Base-by-base conservation (phyloP, 2,797 vertebrate genomes). In the Muraenolepis orangiensis region DNA sequence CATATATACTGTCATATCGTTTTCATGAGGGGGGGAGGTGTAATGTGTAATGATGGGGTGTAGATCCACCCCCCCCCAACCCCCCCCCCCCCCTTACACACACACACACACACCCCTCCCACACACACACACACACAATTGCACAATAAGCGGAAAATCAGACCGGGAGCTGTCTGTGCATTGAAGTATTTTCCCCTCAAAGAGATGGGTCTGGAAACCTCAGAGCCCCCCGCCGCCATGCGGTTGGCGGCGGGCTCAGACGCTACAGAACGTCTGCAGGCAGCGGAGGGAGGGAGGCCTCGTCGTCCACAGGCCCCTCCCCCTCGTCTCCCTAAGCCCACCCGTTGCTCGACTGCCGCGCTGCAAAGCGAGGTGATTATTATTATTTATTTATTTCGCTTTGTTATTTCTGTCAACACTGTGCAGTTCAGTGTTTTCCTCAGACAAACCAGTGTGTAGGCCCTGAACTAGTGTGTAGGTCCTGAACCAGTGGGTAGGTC, bases 91-190 rank as follows among this genome's bases (percentile, higher is more conserved):
- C 36, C 6, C 36, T 7, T 10, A 38, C 36, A 38, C 36, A 38
- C 36, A 38, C 36, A 38, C 36, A 18, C 40, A 42, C 12, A n/a
- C n/a, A n/a, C 16, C 42, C 16, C 42, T 16, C 42, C 14, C 42
- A 46, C 42, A 46, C 42, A 46, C 14, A 51, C n/a, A 61, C 83
- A 67, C 28, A 29, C 16, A 1, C 79, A 78, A 73, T 80, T 72
- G 82, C 84, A 86, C 91, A 93, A 93, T 74, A 82, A 93, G 89
- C 7, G 91, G 90, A 93, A 94, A 93, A 90, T 82, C 61, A 84
- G 86, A 80, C 78, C 82, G 82, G 77, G 76, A 86, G 85, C 83
- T 14, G 13, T 67, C 66, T 31, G 66, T 91, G 82, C 86, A 90
- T 64, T 26, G 23, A 64, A 93, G 66, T 85, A 83, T 91, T 91